phyloP scores from a whole-genome alignment of 2,888 invertebrate genomes.

The Sinelater perroti region DNA sequence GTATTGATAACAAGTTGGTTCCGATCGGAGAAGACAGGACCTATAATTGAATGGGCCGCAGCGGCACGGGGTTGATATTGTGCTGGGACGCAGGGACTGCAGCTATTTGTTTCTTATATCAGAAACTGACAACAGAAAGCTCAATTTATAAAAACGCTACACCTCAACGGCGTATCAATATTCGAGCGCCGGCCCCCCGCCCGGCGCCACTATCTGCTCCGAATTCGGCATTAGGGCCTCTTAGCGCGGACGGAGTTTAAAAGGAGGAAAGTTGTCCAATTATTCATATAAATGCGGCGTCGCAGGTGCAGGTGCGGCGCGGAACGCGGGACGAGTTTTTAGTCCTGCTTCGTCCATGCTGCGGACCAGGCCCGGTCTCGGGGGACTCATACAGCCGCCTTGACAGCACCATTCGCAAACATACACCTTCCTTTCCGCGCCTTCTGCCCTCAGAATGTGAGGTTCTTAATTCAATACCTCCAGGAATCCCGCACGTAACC shows the following conservation, averaged over 20 bases:
- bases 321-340: constrained; percentile 51
- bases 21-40: constrained; percentile 37
- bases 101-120: constrained; percentile 56
- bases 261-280: constrained; percentile 49
- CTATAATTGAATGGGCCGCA: constrained; percentile 48
- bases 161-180: constrained; percentile 15
- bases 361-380: constrained; percentile 50
- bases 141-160: constrained; percentile 36
- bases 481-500: not conserved
- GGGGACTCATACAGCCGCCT: constrained; percentile 56
- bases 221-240: constrained; percentile 21
- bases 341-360: constrained; percentile 47
- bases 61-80: constrained; percentile 53
- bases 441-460: constrained; percentile 50
- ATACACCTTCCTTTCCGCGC: constrained; percentile 55
- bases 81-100: constrained; percentile 58
- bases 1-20: constrained; percentile 47
- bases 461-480: constrained; percentile 25
- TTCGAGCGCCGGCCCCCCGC: not conserved
- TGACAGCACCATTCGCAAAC: constrained; percentile 59
- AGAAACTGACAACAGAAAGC: constrained; percentile 47
- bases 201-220: not conserved
- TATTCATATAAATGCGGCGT: constrained; percentile 54
- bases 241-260: constrained; percentile 29
- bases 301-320: constrained; percentile 55